Base-by-base conservation (phyloP, 2,888 invertebrate species). In the Celastrina argiolus region DNA sequence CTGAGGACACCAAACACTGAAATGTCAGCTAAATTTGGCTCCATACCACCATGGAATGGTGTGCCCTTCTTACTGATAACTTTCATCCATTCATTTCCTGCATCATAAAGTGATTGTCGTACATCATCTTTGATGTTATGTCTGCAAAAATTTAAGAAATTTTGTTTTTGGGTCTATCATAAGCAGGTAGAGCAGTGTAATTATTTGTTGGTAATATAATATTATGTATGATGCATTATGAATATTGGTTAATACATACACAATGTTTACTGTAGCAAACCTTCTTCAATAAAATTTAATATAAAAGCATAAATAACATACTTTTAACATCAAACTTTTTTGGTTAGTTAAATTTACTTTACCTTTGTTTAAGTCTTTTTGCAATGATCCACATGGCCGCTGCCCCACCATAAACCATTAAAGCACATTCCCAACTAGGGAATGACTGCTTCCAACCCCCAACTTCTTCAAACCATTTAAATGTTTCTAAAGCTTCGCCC, bases 391-490 rank as follows among this genome's bases (percentile, higher is more conserved):
- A 99, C 99, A 99, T 99, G 0, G 97, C 98, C 5, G 94, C 89
- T 0, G 99, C 97, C 3, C 99, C 99, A 0, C 97, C 94, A 80
- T 99, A 97, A 0, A 99, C 95, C 87, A 99, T 97, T 41, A 98
- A 81, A 61, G 93, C 87, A 71, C 97, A 93, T 83, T 99, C 98
- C 95, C 97, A 96, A 0, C 92, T 79, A 0, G 97, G 95, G 81
- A 99, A 99, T 74, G 96, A 93, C 67, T 95, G 93, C 67, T 96
- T 94, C 99, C 99, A 99, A 69, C 96, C 95, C 0, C 99, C 99
- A 10, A 95, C 96, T 74, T 96, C 92, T 4, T 98, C 97, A 85
- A 99, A 99, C 96, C 98, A 98, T 72, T 94, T 94, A 84, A 99
- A 99, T 0, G 99, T 96, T 81, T 97, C 95, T 26, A 97, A 83